These are phyloP conservation scores for Bombus confusus DNA, from an alignment of 1,140 invertebrate species.

Conservation along the genomic window DNA sequence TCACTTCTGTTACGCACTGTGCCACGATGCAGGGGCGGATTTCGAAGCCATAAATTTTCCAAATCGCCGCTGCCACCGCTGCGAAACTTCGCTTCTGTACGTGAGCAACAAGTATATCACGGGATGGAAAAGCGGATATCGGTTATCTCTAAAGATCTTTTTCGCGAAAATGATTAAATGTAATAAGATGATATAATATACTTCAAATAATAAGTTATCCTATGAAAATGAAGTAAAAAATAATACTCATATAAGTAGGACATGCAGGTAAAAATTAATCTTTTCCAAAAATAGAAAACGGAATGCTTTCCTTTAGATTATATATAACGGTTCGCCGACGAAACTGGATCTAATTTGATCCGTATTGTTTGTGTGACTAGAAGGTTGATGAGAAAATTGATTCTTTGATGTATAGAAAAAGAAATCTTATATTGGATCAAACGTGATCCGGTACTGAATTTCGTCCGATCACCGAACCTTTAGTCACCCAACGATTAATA, in stretches of 20 bases:
- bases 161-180: not conserved
- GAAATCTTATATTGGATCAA: no score
- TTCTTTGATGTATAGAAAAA: no score
- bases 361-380: no score
- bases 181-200: not conserved
- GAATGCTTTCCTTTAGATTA: no score
- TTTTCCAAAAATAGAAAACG: not conserved
- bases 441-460: no score
- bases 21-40: slow-evolving; percentile 44
- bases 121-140: not conserved
- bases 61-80: not conserved
- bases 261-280: not conserved
- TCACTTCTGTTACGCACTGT: slow-evolving; percentile 67
- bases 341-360: no score
- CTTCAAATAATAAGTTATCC: not conserved
- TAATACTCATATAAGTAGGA: not conserved
- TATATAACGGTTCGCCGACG: no score
- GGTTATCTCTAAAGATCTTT: not conserved
- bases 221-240: not conserved
- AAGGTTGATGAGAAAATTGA: no score
- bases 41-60: slow-evolving; percentile 44
- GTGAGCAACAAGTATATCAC: slow-evolving; percentile 23
- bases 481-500: no score
- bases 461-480: no score
- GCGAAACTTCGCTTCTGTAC: not conserved